These are phyloP conservation scores for Monochamus alternatus DNA, from an alignment of 2,888 invertebrate genomes.

Conservation along the genomic window DNA sequence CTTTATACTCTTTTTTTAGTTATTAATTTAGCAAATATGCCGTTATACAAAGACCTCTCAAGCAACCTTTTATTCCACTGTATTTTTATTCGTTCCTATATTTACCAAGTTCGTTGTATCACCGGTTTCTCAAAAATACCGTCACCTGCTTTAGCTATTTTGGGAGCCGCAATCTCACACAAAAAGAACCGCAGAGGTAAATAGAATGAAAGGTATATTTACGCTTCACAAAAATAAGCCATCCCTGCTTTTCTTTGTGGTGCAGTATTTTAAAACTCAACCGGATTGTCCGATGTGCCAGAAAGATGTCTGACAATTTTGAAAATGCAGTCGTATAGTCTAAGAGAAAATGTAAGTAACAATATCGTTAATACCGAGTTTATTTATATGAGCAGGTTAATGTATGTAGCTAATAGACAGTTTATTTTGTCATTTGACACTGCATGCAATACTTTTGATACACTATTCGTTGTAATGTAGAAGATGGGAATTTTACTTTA, in stretches of 20 bases:
- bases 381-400: too few species aligned
- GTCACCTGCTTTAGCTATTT: slow-evolving; percentile 34
- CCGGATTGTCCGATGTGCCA: slow-evolving; percentile 29
- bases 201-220: slow-evolving; percentile 34
- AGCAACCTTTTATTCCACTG: neutral
- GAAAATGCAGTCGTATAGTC: slow-evolving; percentile 29
- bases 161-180: neutral
- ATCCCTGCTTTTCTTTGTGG: slow-evolving; percentile 27
- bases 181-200: slow-evolving; percentile 31
- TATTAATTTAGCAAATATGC: too few species aligned
- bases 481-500: too few species aligned
- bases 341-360: neutral
- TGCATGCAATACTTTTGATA: too few species aligned
- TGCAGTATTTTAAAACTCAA: slow-evolving; percentile 32
- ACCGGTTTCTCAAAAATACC: slow-evolving; percentile 5
- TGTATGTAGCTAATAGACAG: too few species aligned
- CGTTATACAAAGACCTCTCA: too few species aligned
- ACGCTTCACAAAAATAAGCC: slow-evolving; percentile 32
- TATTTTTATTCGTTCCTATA: neutral
- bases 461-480: too few species aligned
- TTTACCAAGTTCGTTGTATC: slow-evolving; percentile 7
- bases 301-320: slow-evolving; percentile 39
- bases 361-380: too few species aligned
- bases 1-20: too few species aligned
- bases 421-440: too few species aligned